Evolutionary conservation across 2,888 invertebrate genomes (phyloP).

Genomic region (Pegoplata infirma): DNA sequence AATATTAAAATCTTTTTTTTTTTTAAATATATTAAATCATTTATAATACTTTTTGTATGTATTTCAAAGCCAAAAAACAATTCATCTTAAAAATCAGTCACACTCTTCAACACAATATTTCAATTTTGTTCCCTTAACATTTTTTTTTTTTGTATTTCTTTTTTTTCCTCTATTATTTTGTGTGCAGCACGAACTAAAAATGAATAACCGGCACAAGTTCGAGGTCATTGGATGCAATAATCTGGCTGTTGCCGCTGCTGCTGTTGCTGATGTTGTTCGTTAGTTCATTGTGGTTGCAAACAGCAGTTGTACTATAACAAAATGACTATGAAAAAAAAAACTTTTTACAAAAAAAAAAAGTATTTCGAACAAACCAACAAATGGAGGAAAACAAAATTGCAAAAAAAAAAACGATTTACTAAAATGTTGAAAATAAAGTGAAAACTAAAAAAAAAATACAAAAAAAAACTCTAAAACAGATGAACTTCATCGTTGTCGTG

Average conservation of each 20-base stretch:
- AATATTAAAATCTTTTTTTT: no score
- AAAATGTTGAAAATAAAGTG: conserved; percentile 39
- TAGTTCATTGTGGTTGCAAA: conserved; percentile 21
- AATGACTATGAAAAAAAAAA: conserved; percentile 19
- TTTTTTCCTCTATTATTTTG: conserved; percentile 26
- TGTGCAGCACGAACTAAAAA: conserved; percentile 59
- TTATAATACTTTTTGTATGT: not conserved
- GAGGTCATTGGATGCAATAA: conserved; percentile 72
- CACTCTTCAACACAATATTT: conserved; percentile 30
- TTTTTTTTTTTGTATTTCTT: conserved; percentile 10
- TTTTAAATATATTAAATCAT: not conserved
- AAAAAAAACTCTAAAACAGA: conserved; percentile 4
- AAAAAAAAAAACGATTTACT: conserved; percentile 21
- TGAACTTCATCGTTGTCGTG: conserved; percentile 23
- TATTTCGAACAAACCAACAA: conserved; percentile 1
- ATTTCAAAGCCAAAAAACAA: conserved; percentile 32
- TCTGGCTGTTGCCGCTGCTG: conserved; percentile 45
- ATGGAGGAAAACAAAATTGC: not conserved
- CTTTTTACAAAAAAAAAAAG: conserved; percentile 1
- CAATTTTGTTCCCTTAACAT: not conserved
- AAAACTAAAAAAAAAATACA: conserved; percentile 27
- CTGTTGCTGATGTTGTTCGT: not conserved
- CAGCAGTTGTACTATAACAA: conserved; percentile 21
- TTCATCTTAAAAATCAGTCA: conserved; percentile 46
- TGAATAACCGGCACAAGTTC: conserved; percentile 68